Percentiles rank a stretch among this genome's conserved stretches.
Conservation (phyloP, 2,888 invertebrate species). For the Sarcophaga carnaria region DNA sequence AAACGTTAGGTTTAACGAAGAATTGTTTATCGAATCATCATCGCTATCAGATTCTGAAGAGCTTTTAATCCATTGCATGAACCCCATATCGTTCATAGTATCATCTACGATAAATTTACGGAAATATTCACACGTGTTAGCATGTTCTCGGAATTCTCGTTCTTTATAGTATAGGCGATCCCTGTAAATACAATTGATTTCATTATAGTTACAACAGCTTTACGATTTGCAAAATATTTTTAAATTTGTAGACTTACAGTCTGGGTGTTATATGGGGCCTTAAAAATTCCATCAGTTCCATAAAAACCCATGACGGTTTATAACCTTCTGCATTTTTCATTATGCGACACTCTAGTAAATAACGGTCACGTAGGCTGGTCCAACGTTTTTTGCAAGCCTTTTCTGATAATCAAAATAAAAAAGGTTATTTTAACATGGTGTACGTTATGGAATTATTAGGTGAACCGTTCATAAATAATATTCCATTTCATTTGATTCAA, state of each 20-base stretch:
- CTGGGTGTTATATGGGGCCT: slow-evolving; percentile 29
- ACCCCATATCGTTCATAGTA: too few species aligned
- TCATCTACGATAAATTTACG: too few species aligned
- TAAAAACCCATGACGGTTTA: background rate
- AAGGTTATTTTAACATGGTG: background rate
- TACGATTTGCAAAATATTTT: background rate
- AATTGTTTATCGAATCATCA: too few species aligned
- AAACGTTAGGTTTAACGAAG: background rate
- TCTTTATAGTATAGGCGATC: background rate
- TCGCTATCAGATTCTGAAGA: too few species aligned
- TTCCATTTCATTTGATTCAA: too few species aligned
- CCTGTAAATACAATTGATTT: background rate
- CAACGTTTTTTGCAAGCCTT: slow-evolving; percentile 41
- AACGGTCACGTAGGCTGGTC: slow-evolving; percentile 37
- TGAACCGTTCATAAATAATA: too few species aligned
- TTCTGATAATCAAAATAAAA: slow-evolving; percentile 7
- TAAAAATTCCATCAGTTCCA: slow-evolving; percentile 48
- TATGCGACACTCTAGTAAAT: slow-evolving; percentile 12
- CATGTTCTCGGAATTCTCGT: background rate
- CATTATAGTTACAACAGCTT: background rate
- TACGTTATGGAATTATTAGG: background rate
- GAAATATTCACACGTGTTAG: too few species aligned
- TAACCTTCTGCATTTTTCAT: background rate
- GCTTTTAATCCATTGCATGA: too few species aligned
- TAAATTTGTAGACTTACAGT: slow-evolving; percentile 14